Evolutionary conservation across 2,888 invertebrate species (phyloP), one percentile per base, ranked within the genome.

Genomic region (Trichogramma dendrolimi): DNA sequence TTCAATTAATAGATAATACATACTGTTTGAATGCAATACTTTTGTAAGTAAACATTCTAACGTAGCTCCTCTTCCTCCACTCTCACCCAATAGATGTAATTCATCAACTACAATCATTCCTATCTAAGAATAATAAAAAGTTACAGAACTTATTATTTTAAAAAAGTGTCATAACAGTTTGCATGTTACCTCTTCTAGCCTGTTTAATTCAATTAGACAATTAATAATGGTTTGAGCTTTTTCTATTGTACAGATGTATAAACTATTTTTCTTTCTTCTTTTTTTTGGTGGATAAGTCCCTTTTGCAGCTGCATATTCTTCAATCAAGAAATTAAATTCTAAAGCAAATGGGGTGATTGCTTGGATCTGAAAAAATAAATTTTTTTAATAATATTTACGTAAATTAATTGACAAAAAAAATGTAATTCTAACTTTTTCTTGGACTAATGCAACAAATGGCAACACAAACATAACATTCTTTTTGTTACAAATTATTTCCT

Each of bases 381-480:
- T 42, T 6, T 11, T 5, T 43, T 11, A 44, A 14, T 6, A 27
- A 51, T 1, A 47, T 47, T 38, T 5, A 39, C 0, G 5, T 51
- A 39, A 38, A 51, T 10, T 6, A 10, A 38, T 51, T 51, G 40
- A 43, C 27, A 39, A 49, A 40, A 46, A 11, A 38, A 10, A 54
- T 42, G 7, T 14, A 27, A 57, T 8, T 49, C 5, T 10, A 11
- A 50, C 40, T 85, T 98, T 98, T 81, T 98, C 98, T 77, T 98
- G 96, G 0, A 97, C 98, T 72, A 98, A 90, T 5, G 97, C 92
- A 10, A 98, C 94, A 83, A 91, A 98, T 0, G 98, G 98, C 63
- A 98, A 80, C 69, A 98, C 87, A 69, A 98, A 91, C 38, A 98
- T 80, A 8, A 88, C 93, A 84, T 96, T 93, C 70, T 85, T 88